These are phyloP conservation scores for Sceloporus tristichus DNA, from an alignment of 2,113 vertebrate genomes.

Conservation along the genomic window DNA sequence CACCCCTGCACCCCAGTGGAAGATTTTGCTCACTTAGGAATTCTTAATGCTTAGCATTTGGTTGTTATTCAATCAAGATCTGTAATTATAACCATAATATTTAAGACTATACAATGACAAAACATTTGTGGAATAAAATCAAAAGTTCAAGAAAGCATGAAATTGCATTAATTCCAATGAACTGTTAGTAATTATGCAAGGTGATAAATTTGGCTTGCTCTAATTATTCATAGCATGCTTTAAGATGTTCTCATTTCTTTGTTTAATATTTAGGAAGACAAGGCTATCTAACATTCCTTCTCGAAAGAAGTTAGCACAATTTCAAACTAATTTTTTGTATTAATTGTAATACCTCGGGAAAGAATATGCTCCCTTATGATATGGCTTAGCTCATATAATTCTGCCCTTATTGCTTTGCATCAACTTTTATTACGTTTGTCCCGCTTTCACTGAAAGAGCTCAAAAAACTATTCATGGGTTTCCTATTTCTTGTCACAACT, in stretches of 20 bases:
- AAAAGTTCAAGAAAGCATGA: constrained; percentile 68
- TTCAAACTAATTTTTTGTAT: neutral
- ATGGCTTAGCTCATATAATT: neutral
- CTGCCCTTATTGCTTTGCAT: neutral
- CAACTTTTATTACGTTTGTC: neutral
- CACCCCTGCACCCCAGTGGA: neutral
- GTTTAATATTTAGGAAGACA: neutral
- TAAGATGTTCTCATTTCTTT: constrained; percentile 23
- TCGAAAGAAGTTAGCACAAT: neutral
- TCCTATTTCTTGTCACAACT: neutral
- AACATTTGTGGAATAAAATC: constrained; percentile 54
- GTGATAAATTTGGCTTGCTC: constrained; percentile 54
- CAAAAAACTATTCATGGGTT: neutral
- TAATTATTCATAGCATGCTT: constrained; percentile 46
- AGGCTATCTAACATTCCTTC: accelerated
- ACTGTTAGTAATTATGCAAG: constrained; percentile 59
- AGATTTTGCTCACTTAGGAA: constrained; percentile 41
- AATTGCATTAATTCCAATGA: constrained; percentile 69
- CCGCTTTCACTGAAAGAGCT: neutral
- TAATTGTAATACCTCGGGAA: neutral
- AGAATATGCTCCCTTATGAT: neutral
- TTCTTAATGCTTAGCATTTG: constrained; percentile 34
- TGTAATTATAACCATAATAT: constrained; percentile 56
- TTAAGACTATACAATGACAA: constrained; percentile 64
- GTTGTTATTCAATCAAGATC: constrained; percentile 49